These are phyloP conservation scores for Theodoxus fluviatilis DNA, from an alignment of 2,888 invertebrate genomes.

Conservation along the genomic window DNA sequence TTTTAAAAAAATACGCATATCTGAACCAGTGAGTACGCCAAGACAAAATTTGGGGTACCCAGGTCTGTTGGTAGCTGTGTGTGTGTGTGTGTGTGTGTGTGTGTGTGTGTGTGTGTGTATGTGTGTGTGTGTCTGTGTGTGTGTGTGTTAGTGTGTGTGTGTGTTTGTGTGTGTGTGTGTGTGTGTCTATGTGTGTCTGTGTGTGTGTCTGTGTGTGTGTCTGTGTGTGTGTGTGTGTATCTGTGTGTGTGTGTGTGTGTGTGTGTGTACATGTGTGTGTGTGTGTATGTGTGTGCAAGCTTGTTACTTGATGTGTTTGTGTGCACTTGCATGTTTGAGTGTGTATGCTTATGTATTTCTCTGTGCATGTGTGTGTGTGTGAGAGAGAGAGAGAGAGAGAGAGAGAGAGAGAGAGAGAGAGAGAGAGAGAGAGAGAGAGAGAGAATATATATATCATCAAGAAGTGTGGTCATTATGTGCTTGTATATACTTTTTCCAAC, in stretches of 20 bases:
- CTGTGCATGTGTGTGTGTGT: not conserved
- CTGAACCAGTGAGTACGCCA: no score
- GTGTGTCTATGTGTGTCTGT: conserved; percentile 18
- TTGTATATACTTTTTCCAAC: no score
- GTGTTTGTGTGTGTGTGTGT: not conserved
- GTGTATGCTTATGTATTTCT: conserved; percentile 22
- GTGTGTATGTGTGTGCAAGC: conserved; percentile 45
- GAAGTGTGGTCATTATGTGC: no score
- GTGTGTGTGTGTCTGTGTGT: conserved; percentile 75
- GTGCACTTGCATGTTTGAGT: not conserved
- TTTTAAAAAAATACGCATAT: no score
- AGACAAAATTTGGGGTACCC: no score
- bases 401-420: no score
- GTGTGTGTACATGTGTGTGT: not conserved
- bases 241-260: not conserved
- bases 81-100: no score
- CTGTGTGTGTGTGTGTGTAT: not conserved
- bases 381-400: no score
- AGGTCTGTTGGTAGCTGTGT: no score
- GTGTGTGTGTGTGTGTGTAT: no score
- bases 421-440: no score
- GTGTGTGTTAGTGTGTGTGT: not conserved
- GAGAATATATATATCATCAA: no score
- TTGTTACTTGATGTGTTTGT: conserved; percentile 6
- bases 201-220: conserved; percentile 4